These are phyloP conservation scores for Chrysocyon brachyurus DNA, from an alignment of 2,797 vertebrate species.

Conservation along the genomic window DNA sequence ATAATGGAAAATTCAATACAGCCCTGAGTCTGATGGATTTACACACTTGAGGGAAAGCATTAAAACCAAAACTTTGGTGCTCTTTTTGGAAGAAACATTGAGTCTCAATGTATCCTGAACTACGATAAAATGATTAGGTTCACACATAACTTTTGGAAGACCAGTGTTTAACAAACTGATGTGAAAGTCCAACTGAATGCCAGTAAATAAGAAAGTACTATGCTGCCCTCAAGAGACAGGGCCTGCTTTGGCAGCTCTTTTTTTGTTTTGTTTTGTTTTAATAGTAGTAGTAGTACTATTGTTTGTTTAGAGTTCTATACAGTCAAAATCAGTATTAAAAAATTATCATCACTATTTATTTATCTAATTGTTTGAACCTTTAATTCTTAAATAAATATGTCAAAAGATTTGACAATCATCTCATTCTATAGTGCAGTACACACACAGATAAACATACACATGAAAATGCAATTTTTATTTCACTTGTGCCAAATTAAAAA, in stretches of 20 bases:
- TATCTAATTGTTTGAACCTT: neutral
- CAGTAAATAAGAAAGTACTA: neutral
- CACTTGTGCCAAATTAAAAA: neutral
- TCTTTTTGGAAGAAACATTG: neutral
- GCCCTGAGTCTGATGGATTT: neutral
- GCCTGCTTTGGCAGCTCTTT: fast-evolving
- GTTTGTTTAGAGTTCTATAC: neutral
- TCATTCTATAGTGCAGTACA: neutral
- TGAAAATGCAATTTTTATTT: neutral
- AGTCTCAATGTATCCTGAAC: neutral
- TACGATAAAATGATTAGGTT: neutral
- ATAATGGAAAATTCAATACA: neutral
- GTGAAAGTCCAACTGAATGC: neutral
- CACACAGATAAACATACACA: neutral
- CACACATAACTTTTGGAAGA: neutral
- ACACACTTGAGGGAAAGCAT: neutral
- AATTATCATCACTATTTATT: neutral
- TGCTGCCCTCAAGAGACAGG: neutral
- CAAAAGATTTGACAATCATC: neutral
- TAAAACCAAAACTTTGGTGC: neutral
- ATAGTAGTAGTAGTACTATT: neutral
- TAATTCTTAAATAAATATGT: neutral
- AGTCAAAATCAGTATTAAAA: neutral
- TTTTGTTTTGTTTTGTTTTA: neutral
- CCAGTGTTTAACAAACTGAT: neutral